Percentiles rank a stretch among this genome's conserved stretches.
Evolutionary conservation across 2,888 invertebrate genomes (phyloP).

Genomic region (Drosophila dives): DNA sequence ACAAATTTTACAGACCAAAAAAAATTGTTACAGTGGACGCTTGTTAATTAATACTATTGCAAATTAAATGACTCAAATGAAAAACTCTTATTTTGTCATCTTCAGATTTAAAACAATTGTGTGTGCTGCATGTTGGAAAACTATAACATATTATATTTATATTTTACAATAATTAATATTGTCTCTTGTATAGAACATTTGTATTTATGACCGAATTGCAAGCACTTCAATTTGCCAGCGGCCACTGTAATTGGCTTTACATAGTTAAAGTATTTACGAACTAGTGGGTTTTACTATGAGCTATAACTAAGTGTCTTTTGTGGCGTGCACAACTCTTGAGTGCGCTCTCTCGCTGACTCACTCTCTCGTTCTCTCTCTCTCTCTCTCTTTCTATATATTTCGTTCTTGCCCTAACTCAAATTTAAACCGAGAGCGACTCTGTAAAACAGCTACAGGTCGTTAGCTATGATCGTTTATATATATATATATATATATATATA

Average conservation of each 20-base stretch:
- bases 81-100: background rate
- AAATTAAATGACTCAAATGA: background rate
- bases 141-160: background rate
- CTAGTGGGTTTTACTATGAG: conserved; percentile 20
- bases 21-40: conserved; percentile 9
- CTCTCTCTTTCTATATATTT: conserved; percentile 11
- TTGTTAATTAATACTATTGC: background rate
- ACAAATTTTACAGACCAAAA: conserved; percentile 19
- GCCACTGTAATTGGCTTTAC: conserved; percentile 16
- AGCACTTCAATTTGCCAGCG: conserved; percentile 4
- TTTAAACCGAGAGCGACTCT: conserved; percentile 2
- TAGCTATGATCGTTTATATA: conserved; percentile 25
- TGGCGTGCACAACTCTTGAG: conserved; percentile 5
- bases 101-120: background rate
- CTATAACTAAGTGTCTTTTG: conserved; percentile 39
- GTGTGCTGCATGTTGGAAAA: background rate
- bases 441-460: conserved; percentile 25
- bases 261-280: conserved; percentile 12
- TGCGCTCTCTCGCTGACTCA: conserved; percentile 1
- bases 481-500: background rate
- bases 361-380: background rate
- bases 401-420: conserved; percentile 4
- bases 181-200: background rate
- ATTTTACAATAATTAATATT: background rate
- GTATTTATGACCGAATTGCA: background rate